Evolutionary conservation across 2,797 vertebrate genomes (phyloP).

Genomic region (Pelochelys cantorii): DNA sequence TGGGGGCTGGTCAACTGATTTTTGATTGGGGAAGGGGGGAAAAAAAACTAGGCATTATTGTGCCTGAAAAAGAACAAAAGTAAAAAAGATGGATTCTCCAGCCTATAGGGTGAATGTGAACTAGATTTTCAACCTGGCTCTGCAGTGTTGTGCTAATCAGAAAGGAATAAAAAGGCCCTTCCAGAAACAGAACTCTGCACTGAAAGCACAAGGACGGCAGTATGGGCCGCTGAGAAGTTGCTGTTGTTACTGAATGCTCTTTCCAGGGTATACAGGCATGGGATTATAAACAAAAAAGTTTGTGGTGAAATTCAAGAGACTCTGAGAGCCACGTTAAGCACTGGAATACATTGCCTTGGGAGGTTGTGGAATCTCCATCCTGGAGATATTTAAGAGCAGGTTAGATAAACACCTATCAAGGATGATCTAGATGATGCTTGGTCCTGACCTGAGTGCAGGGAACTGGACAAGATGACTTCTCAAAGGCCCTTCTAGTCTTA

Average conservation of each 20-base stretch:
- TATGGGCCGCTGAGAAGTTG: accelerated
- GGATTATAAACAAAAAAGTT: not conserved
- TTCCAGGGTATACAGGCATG: not conserved
- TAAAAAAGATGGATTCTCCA: accelerated
- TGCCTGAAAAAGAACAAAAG: not conserved
- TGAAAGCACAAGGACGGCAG: accelerated
- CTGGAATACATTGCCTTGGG: no score
- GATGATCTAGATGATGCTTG: no score
- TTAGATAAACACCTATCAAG: no score
- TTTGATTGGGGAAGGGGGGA: slow-evolving; percentile 41
- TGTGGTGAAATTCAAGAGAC: not conserved
- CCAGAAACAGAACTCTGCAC: accelerated
- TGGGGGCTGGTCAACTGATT: not conserved
- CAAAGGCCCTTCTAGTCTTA: no score
- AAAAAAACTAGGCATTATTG: not conserved
- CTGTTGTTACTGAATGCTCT: not conserved
- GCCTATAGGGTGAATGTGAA: not conserved
- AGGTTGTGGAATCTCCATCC: no score
- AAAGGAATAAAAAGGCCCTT: not conserved
- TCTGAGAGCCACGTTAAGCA: no score
- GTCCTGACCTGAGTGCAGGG: no score
- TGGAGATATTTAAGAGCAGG: no score
- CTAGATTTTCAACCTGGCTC: not conserved
- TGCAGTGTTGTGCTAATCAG: accelerated
- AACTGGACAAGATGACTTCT: no score